phyloP scores from a whole-genome alignment of 2,113 vertebrate species.

The Hyla sarda region DNA sequence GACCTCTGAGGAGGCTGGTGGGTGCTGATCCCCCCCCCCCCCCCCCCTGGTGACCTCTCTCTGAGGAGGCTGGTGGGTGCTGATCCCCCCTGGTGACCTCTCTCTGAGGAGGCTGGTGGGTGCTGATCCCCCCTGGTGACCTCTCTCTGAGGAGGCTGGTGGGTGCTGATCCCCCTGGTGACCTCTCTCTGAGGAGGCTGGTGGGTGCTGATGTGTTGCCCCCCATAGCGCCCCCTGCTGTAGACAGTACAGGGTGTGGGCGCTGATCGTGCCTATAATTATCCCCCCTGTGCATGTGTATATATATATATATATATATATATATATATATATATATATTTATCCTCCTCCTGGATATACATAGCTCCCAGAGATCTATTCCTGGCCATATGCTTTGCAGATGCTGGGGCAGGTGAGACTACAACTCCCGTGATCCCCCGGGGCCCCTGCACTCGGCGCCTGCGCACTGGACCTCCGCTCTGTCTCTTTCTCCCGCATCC shows the following conservation, averaged over 20 bases:
- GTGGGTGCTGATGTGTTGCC: not conserved
- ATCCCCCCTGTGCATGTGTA: not conserved
- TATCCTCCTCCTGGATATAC: conserved; percentile 36
- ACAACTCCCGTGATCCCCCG: conserved; percentile 55
- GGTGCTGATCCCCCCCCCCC: too few relatives aligned
- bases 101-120: too few relatives aligned
- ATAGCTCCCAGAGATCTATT: conserved; percentile 52
- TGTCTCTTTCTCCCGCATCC: conserved; percentile 54
- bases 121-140: too few relatives aligned
- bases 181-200: too few relatives aligned
- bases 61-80: too few relatives aligned
- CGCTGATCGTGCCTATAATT: conserved; percentile 15
- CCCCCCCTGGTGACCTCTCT: too few relatives aligned
- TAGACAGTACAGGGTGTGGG: not conserved
- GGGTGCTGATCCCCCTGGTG: too few relatives aligned
- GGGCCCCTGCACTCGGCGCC: conserved; percentile 49
- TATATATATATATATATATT: conserved; percentile 31
- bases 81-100: too few relatives aligned
- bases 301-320: conserved; percentile 6
- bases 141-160: too few relatives aligned
- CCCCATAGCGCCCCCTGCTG: not conserved
- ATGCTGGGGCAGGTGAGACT: conserved; percentile 44
- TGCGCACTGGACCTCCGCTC: conserved; percentile 8
- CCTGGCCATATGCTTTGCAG: conserved; percentile 56
- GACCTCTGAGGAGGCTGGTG: too few relatives aligned